phyloP scores from a whole-genome alignment of 1,140 invertebrate species.

The Whitmania pigra region DNA sequence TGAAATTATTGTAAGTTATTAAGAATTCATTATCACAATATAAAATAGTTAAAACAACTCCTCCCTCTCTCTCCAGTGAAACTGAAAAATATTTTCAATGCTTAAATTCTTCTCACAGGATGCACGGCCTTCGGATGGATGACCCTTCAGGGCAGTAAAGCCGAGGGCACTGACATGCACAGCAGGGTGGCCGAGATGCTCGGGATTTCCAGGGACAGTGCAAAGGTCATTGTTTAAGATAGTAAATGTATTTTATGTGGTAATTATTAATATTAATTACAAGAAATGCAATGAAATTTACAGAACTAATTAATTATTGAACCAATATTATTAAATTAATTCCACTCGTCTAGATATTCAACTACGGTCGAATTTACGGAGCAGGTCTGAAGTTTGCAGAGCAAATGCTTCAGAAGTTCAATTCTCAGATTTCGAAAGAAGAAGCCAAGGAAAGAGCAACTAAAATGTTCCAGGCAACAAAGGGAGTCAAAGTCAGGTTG shows the following conservation, averaged over 20 bases:
- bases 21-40: too few species aligned
- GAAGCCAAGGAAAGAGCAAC: constrained; percentile 70
- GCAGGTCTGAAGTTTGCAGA: constrained; percentile 86
- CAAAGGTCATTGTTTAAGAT: constrained; percentile 71
- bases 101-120: constrained; percentile 43
- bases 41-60: too few species aligned
- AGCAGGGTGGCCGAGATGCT: constrained; percentile 79
- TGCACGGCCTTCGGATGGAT: constrained; percentile 91
- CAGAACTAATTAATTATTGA: not conserved
- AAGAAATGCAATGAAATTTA: not conserved
- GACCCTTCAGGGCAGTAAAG: constrained; percentile 74
- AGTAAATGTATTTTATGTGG: too few species aligned
- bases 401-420: constrained; percentile 76
- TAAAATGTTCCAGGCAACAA: constrained; percentile 82
- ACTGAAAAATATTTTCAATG: too few species aligned
- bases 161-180: constrained; percentile 87
- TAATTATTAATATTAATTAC: not conserved
- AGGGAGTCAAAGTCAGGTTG: constrained; percentile 44
- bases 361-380: constrained; percentile 96
- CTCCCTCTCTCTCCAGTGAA: too few species aligned
- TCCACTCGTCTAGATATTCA: constrained; percentile 49
- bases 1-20: too few species aligned
- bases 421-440: constrained; percentile 61
- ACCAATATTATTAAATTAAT: not conserved
- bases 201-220: constrained; percentile 77